Evolutionary conservation across 2,888 invertebrate species (phyloP).

Genomic region (Bellardia pandia): DNA sequence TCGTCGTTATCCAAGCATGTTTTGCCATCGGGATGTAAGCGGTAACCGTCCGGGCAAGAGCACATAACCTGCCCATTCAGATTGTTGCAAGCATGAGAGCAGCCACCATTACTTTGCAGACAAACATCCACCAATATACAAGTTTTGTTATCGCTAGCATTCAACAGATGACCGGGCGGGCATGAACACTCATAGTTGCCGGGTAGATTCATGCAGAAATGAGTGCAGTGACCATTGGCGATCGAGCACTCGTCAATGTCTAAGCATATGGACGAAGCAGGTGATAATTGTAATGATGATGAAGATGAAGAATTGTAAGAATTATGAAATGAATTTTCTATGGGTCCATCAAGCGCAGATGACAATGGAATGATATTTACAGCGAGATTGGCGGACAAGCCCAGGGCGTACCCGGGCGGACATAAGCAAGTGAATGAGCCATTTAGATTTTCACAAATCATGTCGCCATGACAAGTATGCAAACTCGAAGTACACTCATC

Average conservation of each 20-base stretch:
- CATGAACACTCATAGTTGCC: constrained; percentile 81
- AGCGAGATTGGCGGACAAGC: constrained; percentile 60
- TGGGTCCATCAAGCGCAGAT: constrained; percentile 33
- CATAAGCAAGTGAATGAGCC: constrained; percentile 84
- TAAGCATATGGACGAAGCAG: constrained; percentile 78
- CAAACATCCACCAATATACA: constrained; percentile 85
- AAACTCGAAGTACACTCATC: constrained; percentile 85
- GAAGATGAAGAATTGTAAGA: constrained; percentile 48
- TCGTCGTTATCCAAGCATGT: constrained; percentile 85
- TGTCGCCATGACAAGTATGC: constrained; percentile 79
- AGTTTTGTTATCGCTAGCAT: constrained; percentile 77
- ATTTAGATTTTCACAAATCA: constrained; percentile 82
- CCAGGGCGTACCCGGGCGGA: constrained; percentile 84
- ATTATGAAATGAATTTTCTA: constrained; percentile 47
- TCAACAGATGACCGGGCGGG: constrained; percentile 78
- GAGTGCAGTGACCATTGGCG: constrained; percentile 84
- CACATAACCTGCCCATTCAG: constrained; percentile 85
- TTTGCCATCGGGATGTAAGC: constrained; percentile 82
- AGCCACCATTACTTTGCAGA: constrained; percentile 82
- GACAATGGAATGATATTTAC: constrained; percentile 62
- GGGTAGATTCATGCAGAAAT: constrained; percentile 83
- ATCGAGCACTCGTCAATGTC: constrained; percentile 85
- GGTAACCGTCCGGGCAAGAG: constrained; percentile 86
- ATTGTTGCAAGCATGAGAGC: constrained; percentile 84
- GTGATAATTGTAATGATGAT: constrained; percentile 44